Evolutionary conservation across 2,888 invertebrate species (phyloP).

Genomic region (Parnassius orleans): DNA sequence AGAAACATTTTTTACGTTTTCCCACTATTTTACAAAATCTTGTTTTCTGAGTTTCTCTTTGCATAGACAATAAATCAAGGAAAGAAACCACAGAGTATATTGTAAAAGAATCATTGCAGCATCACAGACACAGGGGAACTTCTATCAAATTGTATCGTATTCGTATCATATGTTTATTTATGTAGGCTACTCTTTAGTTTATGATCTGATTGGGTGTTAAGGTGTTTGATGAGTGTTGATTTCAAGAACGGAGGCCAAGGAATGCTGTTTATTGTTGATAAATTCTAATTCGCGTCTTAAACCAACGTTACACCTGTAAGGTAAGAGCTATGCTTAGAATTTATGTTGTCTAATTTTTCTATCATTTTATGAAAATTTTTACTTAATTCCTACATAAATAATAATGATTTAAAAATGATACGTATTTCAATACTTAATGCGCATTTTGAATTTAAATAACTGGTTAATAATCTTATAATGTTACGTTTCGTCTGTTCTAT

Average conservation of each 20-base stretch:
- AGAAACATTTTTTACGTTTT: too few species aligned
- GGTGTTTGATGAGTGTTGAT: slow-evolving; percentile 71
- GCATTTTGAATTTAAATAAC: slow-evolving; percentile 57
- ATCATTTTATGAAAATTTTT: slow-evolving; percentile 7
- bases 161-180: slow-evolving; percentile 76
- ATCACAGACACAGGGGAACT: slow-evolving; percentile 12
- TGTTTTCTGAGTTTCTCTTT: too few species aligned
- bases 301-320: slow-evolving; percentile 52
- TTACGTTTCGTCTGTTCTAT: slow-evolving; percentile 39
- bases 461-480: slow-evolving; percentile 38
- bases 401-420: slow-evolving; percentile 41
- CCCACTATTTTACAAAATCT: too few species aligned
- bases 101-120: too few species aligned
- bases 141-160: slow-evolving; percentile 23
- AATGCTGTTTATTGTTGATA: slow-evolving; percentile 75
- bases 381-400: slow-evolving; percentile 25
- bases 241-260: slow-evolving; percentile 63
- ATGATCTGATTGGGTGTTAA: slow-evolving; percentile 74
- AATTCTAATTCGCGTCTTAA: slow-evolving; percentile 63
- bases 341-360: slow-evolving; percentile 22
- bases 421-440: slow-evolving; percentile 52
- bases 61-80: too few species aligned
- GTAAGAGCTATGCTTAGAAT: slow-evolving; percentile 45
- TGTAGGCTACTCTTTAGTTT: slow-evolving; percentile 69
- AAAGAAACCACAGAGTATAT: too few species aligned